These are phyloP conservation scores for Cossypha dichroa DNA, from an alignment of 2,797 vertebrate species.

Conservation along the genomic window DNA sequence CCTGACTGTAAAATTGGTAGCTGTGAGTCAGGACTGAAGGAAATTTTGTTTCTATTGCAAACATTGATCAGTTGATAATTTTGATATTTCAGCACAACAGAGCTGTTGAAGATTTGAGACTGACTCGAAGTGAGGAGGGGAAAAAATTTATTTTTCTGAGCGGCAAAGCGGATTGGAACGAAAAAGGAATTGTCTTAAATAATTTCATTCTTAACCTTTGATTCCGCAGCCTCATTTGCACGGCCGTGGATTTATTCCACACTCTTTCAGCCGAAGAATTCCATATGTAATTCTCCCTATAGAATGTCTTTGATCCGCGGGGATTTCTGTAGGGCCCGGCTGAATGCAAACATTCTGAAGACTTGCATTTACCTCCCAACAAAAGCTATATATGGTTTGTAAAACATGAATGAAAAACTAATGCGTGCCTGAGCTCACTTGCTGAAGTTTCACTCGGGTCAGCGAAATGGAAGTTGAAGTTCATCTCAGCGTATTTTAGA, in stretches of 20 bases:
- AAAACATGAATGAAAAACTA: slow-evolving; percentile 26
- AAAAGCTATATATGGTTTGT: slow-evolving; percentile 38
- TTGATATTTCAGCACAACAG: background rate
- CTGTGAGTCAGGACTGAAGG: background rate
- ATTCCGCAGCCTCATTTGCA: background rate
- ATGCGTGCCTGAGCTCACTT: slow-evolving; percentile 32
- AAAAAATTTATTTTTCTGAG: background rate
- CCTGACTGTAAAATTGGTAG: background rate
- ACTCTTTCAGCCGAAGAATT: background rate
- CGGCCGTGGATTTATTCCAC: background rate
- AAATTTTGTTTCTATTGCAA: background rate
- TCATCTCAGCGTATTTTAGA: slow-evolving; percentile 64
- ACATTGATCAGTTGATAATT: background rate
- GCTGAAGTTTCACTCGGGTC: slow-evolving; percentile 51
- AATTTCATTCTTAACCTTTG: background rate
- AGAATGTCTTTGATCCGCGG: slow-evolving; percentile 37
- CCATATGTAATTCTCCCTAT: background rate
- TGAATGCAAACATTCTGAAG: slow-evolving; percentile 55
- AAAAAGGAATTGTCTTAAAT: background rate
- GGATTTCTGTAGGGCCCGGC: slow-evolving; percentile 28
- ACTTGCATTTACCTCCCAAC: slow-evolving; percentile 18
- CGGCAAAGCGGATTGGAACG: background rate
- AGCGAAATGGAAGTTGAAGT: slow-evolving; percentile 45
- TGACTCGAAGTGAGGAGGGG: fast-evolving
- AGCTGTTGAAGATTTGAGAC: background rate